Conservation (phyloP, 2,888 invertebrate species). For the Sycophila texana region DNA sequence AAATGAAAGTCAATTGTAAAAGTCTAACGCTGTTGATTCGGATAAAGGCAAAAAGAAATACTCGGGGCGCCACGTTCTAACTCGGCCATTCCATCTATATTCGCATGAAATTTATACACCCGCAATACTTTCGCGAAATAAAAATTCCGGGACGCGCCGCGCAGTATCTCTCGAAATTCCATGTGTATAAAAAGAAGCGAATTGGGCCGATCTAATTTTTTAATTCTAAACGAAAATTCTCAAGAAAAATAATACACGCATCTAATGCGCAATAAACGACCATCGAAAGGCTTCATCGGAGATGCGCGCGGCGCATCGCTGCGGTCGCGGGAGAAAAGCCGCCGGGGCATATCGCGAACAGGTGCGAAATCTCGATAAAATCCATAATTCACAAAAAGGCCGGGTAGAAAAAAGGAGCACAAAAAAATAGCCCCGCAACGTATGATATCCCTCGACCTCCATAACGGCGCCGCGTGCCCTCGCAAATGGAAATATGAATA, state of each 20-base stretch:
- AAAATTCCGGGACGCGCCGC: background rate
- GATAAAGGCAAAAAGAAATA: no score
- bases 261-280: slow-evolving; percentile 26
- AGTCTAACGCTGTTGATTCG: no score
- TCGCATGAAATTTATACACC: no score
- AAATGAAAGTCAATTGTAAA: no score
- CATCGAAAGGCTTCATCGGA: background rate
- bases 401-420: background rate
- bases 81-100: no score
- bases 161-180: background rate
- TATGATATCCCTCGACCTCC: background rate
- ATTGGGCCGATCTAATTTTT: background rate
- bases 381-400: slow-evolving; percentile 61
- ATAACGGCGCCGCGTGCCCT: slow-evolving; percentile 48
- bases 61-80: no score
- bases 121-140: background rate
- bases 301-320: slow-evolving; percentile 28
- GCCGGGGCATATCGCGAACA: slow-evolving; percentile 59
- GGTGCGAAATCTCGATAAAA: slow-evolving; percentile 63
- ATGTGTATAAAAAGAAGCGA: slow-evolving; percentile 30
- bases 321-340: no score
- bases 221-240: background rate
- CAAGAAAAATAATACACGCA: slow-evolving; percentile 4
- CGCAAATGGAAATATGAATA: slow-evolving; percentile 63
- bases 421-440: slow-evolving; percentile 6